Evolutionary conservation across 2,797 vertebrate genomes (phyloP).

Genomic region (Emydoidea blandingii): DNA sequence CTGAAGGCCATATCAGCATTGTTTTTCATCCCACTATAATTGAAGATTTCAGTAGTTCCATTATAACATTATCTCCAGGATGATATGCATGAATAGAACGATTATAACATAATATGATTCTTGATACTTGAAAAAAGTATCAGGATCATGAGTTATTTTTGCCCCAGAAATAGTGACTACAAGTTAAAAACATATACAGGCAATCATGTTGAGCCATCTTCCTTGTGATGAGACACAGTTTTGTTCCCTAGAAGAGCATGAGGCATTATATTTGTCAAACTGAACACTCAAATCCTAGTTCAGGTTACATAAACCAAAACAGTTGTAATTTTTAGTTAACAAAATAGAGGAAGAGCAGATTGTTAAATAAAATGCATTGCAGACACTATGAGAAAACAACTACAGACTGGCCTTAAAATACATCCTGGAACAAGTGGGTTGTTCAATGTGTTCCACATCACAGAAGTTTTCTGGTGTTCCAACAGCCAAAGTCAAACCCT

Average conservation of each 20-base stretch:
- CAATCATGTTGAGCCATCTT: neutral
- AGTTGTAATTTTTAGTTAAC: neutral
- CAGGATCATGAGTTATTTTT: neutral
- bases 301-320: neutral
- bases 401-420: neutral
- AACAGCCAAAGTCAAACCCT: neutral
- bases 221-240: neutral
- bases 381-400: neutral
- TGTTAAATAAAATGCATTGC: neutral
- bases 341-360: neutral
- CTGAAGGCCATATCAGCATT: neutral
- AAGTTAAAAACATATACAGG: neutral
- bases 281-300: neutral
- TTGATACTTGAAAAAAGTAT: neutral
- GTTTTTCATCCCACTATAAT: neutral
- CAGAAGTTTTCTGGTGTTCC: neutral
- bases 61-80: neutral
- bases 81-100: neutral
- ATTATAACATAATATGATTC: neutral
- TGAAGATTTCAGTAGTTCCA: neutral
- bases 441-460: neutral
- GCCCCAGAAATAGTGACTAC: neutral
- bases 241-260: neutral
- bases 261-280: neutral
- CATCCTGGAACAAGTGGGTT: neutral